Evolutionary conservation across 2,888 invertebrate genomes (phyloP).

Genomic region (Erannis defoliaria): DNA sequence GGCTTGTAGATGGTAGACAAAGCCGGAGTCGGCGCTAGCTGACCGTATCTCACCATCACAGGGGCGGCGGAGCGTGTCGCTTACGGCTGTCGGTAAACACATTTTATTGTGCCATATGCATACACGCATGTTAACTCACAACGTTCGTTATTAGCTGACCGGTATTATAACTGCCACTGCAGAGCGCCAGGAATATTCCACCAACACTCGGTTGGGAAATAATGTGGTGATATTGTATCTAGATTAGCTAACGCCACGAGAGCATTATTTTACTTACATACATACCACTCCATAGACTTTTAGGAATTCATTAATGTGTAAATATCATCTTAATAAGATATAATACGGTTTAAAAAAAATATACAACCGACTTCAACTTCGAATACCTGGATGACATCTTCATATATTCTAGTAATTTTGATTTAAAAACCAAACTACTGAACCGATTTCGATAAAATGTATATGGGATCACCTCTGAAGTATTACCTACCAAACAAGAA

Average conservation of each 20-base stretch:
- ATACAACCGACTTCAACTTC: too few species aligned
- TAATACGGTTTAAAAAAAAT: neutral
- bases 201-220: slow-evolving; percentile 26
- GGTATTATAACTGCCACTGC: slow-evolving; percentile 38
- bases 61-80: slow-evolving; percentile 76
- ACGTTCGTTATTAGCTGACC: slow-evolving; percentile 43
- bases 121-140: slow-evolving; percentile 64
- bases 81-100: slow-evolving; percentile 75
- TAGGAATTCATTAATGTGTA: neutral
- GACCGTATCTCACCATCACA: slow-evolving; percentile 72
- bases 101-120: slow-evolving; percentile 75
- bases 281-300: slow-evolving; percentile 25
- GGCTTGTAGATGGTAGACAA: slow-evolving; percentile 76
- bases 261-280: slow-evolving; percentile 11
- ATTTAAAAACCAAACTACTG: too few species aligned
- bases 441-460: too few species aligned
- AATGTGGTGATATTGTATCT: slow-evolving; percentile 33
- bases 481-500: too few species aligned
- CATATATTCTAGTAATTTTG: too few species aligned
- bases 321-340: neutral
- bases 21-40: slow-evolving; percentile 68
- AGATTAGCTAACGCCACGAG: slow-evolving; percentile 18
- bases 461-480: too few species aligned
- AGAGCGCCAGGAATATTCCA: slow-evolving; percentile 28
- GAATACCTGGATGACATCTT: too few species aligned